Conservation (phyloP, 2,113 vertebrate species). For the Struthidea cinerea region DNA sequence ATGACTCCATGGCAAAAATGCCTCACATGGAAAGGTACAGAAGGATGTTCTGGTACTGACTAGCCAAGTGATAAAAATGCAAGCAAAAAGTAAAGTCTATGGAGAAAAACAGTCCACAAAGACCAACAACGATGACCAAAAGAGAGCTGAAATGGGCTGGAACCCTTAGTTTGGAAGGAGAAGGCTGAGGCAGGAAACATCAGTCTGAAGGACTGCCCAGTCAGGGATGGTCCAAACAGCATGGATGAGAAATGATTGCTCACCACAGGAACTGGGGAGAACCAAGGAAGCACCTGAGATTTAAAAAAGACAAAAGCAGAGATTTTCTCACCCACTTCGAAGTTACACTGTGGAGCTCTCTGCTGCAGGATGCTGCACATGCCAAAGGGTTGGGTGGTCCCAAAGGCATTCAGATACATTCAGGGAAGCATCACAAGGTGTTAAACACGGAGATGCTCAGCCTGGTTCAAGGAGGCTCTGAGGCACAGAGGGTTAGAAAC, state of each 20-base stretch:
- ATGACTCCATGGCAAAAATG: neutral
- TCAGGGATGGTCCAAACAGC: neutral
- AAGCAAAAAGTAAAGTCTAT: neutral
- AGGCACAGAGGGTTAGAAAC: neutral
- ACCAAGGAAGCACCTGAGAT: neutral
- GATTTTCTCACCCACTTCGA: neutral
- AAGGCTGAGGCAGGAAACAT: neutral
- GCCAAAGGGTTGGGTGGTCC: neutral
- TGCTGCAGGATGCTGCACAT: neutral
- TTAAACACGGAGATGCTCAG: neutral
- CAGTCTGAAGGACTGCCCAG: neutral
- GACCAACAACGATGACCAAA: neutral
- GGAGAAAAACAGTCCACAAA: neutral
- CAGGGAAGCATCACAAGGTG: neutral
- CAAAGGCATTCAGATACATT: neutral
- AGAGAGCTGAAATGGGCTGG: neutral
- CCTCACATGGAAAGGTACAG: neutral
- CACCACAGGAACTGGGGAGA: neutral
- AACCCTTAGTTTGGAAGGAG: neutral
- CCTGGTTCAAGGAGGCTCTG: neutral
- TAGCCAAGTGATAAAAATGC: neutral
- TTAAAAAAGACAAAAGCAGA: neutral
- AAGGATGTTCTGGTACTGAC: neutral
- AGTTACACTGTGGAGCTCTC: neutral
- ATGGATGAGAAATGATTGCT: rapidly evolving